Evolutionary conservation across 2,113 vertebrate species (phyloP), one percentile per base, ranked within the genome.

Genomic region (Lethenteron camtschaticum): DNA sequence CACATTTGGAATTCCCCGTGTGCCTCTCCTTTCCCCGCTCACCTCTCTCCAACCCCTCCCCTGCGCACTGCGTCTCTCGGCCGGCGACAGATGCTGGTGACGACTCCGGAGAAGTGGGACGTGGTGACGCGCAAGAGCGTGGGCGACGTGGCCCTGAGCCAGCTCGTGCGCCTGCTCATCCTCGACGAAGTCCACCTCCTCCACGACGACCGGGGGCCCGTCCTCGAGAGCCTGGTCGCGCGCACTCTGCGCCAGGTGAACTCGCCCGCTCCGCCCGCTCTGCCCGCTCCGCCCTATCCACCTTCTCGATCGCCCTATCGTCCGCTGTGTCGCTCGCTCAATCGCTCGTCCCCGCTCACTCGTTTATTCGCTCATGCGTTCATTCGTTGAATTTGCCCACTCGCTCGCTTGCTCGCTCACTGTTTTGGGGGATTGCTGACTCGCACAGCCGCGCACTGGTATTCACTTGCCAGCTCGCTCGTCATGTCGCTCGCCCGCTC

Each of bases 61-160:
- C 63, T 24, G n/a, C 63, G 41, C 16, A 11, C 63, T 10, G 24
- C 63, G n/a, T 24, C 63, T 16, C 63, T 66, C 63, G 10, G 24
- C 10, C 41, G 41, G 41, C 41, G 41, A 66, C 70, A 99, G 92
- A 96, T 96, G 90, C 78, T 99, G 77, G 94, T 99, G 74, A 99
- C 94, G 13, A 99, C 94, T 57, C 94, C 94, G 14, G 94, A 99
- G 78, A 99, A 99, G 75, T 99, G 94, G 94, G 94, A 96, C 56
- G 92, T 99, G 12, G 90, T 99, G 58, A 99, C 94, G 70, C 87
- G 94, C 75, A 99, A 99, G 78, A 96, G 90, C 71, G 94, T 99
- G 58, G 92, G 92, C 4, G 92, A 99, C 55, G 87, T 95, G 69
- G 90, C 86, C 18, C 84, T 99, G 55, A 89, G 88, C 55, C 94